Evolutionary conservation across 2,888 invertebrate genomes (phyloP).

Genomic region (Ophion ventricosus): DNA sequence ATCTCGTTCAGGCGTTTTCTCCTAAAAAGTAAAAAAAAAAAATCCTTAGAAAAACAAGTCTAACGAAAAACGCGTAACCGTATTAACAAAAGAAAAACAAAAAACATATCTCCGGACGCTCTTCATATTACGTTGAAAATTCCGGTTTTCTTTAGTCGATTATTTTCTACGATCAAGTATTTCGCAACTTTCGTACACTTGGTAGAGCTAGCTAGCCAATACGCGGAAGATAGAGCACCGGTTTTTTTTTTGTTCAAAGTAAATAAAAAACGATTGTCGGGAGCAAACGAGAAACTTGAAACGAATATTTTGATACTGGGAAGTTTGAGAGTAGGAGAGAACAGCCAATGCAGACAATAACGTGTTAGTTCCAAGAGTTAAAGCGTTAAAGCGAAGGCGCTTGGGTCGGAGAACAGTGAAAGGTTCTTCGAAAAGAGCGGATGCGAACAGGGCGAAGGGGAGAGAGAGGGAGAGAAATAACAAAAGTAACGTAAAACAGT

Average conservation of each 20-base stretch:
- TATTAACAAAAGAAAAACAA: background rate
- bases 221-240: background rate
- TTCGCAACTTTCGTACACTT: background rate
- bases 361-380: constrained; percentile 51
- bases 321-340: background rate
- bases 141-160: background rate
- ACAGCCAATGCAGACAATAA: background rate
- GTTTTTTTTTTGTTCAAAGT: background rate
- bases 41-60: background rate
- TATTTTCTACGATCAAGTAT: background rate
- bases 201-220: background rate
- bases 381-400: constrained; percentile 59
- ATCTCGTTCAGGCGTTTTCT: constrained; percentile 20
- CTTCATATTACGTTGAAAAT: background rate
- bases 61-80: background rate
- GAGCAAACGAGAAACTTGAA: background rate
- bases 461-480: constrained; percentile 52
- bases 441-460: constrained; percentile 29
- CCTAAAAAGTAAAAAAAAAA: background rate
- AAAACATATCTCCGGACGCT: background rate
- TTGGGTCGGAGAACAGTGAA: constrained; percentile 78
- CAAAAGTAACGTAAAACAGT: constrained; percentile 58
- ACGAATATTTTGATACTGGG: background rate
- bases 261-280: background rate
- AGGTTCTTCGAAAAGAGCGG: constrained; percentile 63